Base-by-base conservation (phyloP, 2,888 invertebrate species). In the Eulithis prunata region DNA sequence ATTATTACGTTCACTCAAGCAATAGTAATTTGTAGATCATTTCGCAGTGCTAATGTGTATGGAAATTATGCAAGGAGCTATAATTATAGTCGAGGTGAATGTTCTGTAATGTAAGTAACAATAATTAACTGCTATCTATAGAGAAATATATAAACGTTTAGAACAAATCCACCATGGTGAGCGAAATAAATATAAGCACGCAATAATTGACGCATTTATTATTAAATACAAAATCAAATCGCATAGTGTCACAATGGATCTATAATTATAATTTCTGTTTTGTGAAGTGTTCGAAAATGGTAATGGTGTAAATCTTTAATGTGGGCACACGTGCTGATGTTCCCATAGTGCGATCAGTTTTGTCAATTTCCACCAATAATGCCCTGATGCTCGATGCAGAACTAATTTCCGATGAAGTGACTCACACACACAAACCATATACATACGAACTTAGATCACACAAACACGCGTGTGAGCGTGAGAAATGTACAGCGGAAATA, bases 401-500 rank as follows among this genome's bases (percentile, higher is more conserved):
- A 88, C 90, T 87, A 90, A 90, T 90, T 91, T 88, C 87, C 89
- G 88, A 91, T 91, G 87, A 87, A 89, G 69, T 70, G 64, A 67
- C 74, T 54, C 83, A 81, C 83, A 82, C 88, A 87, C 84, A 85
- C 82, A 80, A 72, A 79, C 81, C 80, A 86, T 81, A 77, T 41
- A 21, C 8, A 38, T 82, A 75, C 77, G 80, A 86, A 85, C 87
- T 85, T 86, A 87, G 88, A 91, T 88, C 88, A 86, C 82, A 80
- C 75, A 74, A 82, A 81, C 77, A 79, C 73, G 81, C 84, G 84
- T 85, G 89, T 88, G 83, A 91, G 89, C 91, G 92, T 93, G 93
- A 91, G 93, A 93, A 93, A 90, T 87, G 84, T 87, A 86, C 89
- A 80, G 82, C 85, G 87, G 85, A 87, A 85, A 87, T 86, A 86